Conservation (phyloP, 2,888 invertebrate species). For the Crematogaster levior region DNA sequence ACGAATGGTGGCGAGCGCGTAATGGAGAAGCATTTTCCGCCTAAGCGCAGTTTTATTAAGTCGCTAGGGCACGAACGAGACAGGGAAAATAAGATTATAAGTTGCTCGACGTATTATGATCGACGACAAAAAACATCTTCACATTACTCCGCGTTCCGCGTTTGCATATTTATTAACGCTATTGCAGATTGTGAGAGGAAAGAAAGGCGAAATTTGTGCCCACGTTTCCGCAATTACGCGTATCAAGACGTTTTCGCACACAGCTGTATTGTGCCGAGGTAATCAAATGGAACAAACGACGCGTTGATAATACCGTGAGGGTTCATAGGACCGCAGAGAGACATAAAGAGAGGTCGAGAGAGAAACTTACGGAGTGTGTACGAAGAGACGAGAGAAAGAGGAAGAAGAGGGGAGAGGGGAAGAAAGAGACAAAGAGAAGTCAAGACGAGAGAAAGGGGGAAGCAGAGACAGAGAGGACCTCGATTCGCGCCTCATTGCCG, state of each 20-base stretch:
- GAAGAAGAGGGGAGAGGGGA: neutral
- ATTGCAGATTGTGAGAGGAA: neutral
- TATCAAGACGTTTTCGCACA: conserved; percentile 34
- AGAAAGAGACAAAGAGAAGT: neutral
- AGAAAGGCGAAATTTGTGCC: conserved; percentile 3
- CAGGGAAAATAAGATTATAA: conserved; percentile 54
- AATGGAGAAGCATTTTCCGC: conserved; percentile 55
- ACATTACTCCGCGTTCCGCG: neutral
- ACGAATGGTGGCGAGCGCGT: conserved; percentile 46
- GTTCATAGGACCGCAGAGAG: conserved; percentile 43
- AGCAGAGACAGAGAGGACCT: conserved; percentile 53
- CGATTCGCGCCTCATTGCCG: conserved; percentile 78
- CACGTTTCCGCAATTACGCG: conserved; percentile 43
- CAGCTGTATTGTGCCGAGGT: conserved; percentile 61
- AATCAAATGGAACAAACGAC: conserved; percentile 69
- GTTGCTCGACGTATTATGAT: conserved; percentile 54
- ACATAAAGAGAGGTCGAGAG: conserved; percentile 7
- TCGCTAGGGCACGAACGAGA: conserved; percentile 48
- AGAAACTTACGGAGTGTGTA: neutral
- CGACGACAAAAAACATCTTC: conserved; percentile 30
- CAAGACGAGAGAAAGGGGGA: conserved; percentile 42
- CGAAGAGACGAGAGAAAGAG: conserved; percentile 38
- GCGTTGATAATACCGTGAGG: conserved; percentile 52
- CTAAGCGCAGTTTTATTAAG: conserved; percentile 55
- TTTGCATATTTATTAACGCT: conserved; percentile 25